Conservation (phyloP, 2,888 invertebrate genomes). For the Aphidoletes aphidimyza region DNA sequence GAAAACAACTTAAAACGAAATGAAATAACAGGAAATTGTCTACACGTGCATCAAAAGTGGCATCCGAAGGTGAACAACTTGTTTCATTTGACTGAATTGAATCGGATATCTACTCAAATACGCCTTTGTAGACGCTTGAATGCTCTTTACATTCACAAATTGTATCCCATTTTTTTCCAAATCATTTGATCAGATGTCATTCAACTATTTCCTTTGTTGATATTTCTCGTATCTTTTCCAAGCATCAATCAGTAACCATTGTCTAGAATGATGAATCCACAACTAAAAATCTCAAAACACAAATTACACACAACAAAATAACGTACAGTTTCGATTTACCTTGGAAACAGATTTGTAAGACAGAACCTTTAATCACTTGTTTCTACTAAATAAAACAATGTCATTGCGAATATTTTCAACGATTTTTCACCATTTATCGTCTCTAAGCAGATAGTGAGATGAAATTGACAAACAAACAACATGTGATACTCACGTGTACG, state of each 20-base stretch:
- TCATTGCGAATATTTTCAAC: neutral
- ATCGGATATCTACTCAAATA: too few species aligned
- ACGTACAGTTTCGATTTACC: too few species aligned
- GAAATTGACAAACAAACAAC: neutral
- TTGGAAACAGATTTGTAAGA: too few species aligned
- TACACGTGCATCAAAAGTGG: slow-evolving; percentile 18
- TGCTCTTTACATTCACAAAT: neutral
- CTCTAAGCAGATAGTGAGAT: neutral
- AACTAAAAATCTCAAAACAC: neutral
- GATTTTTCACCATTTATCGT: neutral
- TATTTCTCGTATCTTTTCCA: neutral
- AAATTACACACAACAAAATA: too few species aligned
- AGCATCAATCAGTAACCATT: neutral
- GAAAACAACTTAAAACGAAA: neutral
- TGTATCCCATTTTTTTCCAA: slow-evolving; percentile 14
- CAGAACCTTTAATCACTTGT: too few species aligned
- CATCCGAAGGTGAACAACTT: neutral
- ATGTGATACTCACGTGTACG: neutral
- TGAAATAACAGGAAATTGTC: slow-evolving; percentile 11
- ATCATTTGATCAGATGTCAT: slow-evolving; percentile 25
- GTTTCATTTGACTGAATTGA: too few species aligned
- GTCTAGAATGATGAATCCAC: neutral
- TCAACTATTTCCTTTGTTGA: neutral
- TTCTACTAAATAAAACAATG: slow-evolving; percentile 36
- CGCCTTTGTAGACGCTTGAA: neutral